phyloP scores from a whole-genome alignment of 2,113 vertebrate species.

The Lathamus discolor region DNA sequence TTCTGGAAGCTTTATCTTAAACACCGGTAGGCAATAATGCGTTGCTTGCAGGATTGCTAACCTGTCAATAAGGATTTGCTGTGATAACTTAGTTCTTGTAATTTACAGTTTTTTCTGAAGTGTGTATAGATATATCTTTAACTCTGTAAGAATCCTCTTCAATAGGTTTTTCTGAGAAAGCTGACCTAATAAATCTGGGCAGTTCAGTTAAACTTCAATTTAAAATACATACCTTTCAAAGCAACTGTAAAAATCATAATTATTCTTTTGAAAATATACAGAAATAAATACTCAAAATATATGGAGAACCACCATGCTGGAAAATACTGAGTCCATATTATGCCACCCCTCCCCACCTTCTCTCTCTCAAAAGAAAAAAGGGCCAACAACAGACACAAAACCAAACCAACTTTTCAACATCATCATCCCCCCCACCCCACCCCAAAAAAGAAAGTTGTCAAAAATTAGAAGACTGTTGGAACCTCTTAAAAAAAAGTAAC shows the following conservation, averaged over 20 bases:
- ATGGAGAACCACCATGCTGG: neutral
- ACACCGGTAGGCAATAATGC: neutral
- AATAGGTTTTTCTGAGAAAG: neutral
- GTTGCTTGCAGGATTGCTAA: neutral
- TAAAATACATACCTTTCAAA: neutral
- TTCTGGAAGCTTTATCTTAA: neutral
- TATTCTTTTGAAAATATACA: neutral
- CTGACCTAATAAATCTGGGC: neutral
- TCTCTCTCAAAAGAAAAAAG: neutral
- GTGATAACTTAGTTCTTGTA: neutral
- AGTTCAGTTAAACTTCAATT: neutral
- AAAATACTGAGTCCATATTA: neutral
- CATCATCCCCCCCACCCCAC: fast-evolving
- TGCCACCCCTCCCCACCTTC: fast-evolving
- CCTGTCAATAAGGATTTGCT: conserved; percentile 11
- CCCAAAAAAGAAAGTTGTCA: neutral
- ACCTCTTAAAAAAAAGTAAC: neutral
- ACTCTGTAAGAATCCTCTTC: neutral
- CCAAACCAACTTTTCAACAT: neutral
- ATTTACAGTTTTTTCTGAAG: neutral
- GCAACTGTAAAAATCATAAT: neutral
- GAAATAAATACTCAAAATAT: neutral
- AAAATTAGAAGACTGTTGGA: neutral
- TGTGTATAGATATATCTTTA: neutral
- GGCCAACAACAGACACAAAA: neutral